Evolutionary conservation across 2,888 invertebrate species (phyloP), one percentile per base, ranked within the genome.

Genomic region (Nineta flava): DNA sequence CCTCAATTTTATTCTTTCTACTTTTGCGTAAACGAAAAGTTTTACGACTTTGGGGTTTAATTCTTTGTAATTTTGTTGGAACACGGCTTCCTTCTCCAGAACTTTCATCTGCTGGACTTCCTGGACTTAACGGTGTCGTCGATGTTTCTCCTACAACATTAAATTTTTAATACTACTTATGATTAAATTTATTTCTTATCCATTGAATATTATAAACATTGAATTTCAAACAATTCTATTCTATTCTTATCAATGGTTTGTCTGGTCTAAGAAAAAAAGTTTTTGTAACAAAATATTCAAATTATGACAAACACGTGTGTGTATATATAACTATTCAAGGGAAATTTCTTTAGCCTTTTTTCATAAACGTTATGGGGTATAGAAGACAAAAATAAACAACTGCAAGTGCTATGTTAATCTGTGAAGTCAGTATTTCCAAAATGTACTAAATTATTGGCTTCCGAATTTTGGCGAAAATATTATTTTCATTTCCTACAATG

Each of bases 41-140:
- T 68, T 91, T 93, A 59, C 94, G 79, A 60, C 92, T 94, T 61
- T 91, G 93, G 34, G 91, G 93, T 68, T 92, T 94, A 49, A 92
- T 84, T 16, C 95, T 76, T 62, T 95, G 95, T 51, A 95, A 74
- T 4, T 91, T 73, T 26, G 3, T 3, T 32, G 83, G 82, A 61
- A 76, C 70, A 66, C 72, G 65, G 62, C 70, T 68, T 38, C 62
- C 26, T 61, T 77, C 77, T 16, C 79, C 79, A 1, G 80, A 79
- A 57, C 79, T 79, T 56, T 79, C 81, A 61, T 79, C 81, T 38
- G 70, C 75, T 26, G 79, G 81, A 63, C 80, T 81, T 56, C 73
- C 77, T 16, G 87, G 87, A 42, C 86, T 86, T 52, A 85, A 65
- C 0, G 86, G 83, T 41, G 83, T 83, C 54, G 75, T 77, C 16